Conservation (phyloP, 2,797 vertebrate species). For the Coilia nasus region DNA sequence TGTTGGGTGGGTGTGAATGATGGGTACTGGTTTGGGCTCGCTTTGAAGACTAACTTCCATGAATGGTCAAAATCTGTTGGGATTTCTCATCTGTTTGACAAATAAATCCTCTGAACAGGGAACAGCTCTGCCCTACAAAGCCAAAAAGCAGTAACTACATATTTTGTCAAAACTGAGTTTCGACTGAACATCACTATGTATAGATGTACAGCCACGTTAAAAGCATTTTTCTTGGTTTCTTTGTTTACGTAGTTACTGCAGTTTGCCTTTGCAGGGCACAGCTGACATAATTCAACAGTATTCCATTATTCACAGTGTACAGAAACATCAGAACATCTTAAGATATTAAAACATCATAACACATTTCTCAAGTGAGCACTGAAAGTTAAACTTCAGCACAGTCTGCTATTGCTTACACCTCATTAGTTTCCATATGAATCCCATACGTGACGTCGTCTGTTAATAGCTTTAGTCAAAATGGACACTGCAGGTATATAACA, state of each 20-base stretch:
- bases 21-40: background rate
- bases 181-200: no score
- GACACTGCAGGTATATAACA: constrained; percentile 8
- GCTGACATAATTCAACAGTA: background rate
- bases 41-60: background rate
- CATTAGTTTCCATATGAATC: background rate
- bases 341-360: background rate
- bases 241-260: no score
- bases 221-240: no score
- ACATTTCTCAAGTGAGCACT: background rate
- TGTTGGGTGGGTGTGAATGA: background rate
- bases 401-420: background rate
- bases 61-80: background rate
- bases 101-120: background rate
- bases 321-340: background rate
- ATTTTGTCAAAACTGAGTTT: no score
- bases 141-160: no score
- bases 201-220: no score
- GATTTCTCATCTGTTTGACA: background rate
- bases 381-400: background rate
- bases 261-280: background rate
- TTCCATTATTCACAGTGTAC: background rate
- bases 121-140: no score
- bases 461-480: background rate
- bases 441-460: background rate